A percentile compares a stretch with the other conserved stretches of the same genome.
These are phyloP conservation scores for Pocota personata DNA, from an alignment of 2,888 invertebrate species.

Conservation along the genomic window DNA sequence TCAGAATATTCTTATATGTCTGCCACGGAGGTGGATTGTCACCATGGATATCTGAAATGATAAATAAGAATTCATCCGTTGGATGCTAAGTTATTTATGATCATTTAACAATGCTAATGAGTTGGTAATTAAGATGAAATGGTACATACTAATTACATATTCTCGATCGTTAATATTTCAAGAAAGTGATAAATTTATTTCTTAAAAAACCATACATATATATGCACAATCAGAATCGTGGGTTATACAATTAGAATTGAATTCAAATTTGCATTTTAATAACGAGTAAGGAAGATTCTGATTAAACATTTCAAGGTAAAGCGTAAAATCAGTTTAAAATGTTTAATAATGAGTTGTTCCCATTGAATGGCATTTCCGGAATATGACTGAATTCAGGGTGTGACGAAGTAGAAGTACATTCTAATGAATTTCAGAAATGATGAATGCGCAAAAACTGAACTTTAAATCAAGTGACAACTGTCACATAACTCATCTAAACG, in stretches of 20 bases:
- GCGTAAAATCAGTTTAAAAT: background rate
- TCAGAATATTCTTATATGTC: conserved; percentile 58
- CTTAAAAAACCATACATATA: no score
- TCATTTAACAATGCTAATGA: background rate
- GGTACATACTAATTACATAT: no score
- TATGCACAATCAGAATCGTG: no score
- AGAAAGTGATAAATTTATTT: no score
- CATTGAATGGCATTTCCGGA: background rate
- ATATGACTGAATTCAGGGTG: background rate
- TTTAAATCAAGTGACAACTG: background rate
- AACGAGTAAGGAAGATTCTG: background rate
- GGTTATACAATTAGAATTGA: background rate
- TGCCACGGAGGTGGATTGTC: conserved; percentile 46
- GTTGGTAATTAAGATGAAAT: no score
- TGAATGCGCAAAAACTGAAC: background rate
- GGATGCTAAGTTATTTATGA: background rate
- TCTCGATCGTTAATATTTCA: no score
- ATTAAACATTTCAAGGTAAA: background rate
- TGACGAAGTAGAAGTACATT: background rate
- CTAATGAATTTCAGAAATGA: background rate
- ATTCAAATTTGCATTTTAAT: background rate
- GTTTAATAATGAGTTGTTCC: background rate
- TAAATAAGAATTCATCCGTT: background rate
- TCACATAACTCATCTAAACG: background rate
- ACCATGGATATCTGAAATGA: conserved; percentile 41